Conservation (phyloP, 1,140 invertebrate genomes). For the Meloidogyne exigua region DNA sequence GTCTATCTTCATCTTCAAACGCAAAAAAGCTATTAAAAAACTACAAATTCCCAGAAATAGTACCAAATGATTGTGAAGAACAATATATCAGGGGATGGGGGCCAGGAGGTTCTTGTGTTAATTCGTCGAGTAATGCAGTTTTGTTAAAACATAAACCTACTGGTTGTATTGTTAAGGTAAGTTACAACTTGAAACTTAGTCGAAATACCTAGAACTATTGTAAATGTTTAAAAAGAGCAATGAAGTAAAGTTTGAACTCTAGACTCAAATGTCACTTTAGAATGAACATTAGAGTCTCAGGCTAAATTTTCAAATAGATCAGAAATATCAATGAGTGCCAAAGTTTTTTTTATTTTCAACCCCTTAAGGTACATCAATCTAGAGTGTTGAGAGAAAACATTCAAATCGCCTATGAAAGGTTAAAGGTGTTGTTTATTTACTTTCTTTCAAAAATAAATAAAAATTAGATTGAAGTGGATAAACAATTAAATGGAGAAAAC, state of each 20-base stretch:
- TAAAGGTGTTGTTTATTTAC: slow-evolving; percentile 5
- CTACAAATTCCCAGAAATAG: slow-evolving; percentile 25
- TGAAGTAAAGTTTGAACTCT: too few species aligned
- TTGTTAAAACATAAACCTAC: slow-evolving; percentile 21
- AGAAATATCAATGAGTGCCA: too few species aligned
- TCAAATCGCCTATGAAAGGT: slow-evolving; percentile 13
- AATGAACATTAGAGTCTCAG: too few species aligned
- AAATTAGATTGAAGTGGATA: slow-evolving; percentile 16
- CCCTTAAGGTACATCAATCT: slow-evolving; percentile 20
- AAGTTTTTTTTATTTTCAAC: too few species aligned
- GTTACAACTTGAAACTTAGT: background rate
- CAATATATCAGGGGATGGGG: slow-evolving; percentile 20
- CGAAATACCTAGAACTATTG: background rate
- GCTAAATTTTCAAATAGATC: too few species aligned
- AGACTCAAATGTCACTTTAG: too few species aligned
- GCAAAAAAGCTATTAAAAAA: slow-evolving; percentile 18
- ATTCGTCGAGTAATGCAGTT: slow-evolving; percentile 23
- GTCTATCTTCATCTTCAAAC: background rate
- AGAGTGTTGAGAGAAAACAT: slow-evolving; percentile 22
- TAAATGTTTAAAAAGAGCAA: too few species aligned
- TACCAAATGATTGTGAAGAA: slow-evolving; percentile 6
- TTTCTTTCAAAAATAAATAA: background rate
- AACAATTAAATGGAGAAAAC: slow-evolving; percentile 13
- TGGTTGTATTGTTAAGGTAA: slow-evolving; percentile 11
- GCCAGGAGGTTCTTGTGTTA: slow-evolving; percentile 8